phyloP scores from a whole-genome alignment of 2,113 vertebrate species.

The Festucalex cinctus region DNA sequence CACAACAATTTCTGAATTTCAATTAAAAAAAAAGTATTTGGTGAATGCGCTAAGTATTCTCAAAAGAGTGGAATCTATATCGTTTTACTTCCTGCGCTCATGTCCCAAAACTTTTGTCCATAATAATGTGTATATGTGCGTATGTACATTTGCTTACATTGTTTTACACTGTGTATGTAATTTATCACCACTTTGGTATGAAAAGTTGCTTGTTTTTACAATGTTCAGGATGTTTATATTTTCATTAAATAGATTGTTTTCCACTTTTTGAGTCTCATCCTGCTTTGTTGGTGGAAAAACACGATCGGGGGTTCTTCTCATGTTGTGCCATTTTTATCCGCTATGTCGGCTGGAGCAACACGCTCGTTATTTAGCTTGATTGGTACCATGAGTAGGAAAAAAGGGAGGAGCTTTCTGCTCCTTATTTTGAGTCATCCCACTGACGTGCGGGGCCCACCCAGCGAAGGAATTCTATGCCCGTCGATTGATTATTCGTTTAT shows the following conservation, averaged over 20 bases:
- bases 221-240: not conserved
- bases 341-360: conserved; percentile 27
- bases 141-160: not conserved
- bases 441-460: conserved; percentile 40
- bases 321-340: not conserved
- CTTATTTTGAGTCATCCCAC: conserved; percentile 28
- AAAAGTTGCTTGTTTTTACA: not conserved
- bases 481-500: conserved; percentile 7
- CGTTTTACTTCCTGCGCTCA: not conserved
- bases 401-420: conserved; percentile 17
- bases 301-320: not conserved
- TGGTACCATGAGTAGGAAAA: conserved; percentile 19
- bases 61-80: not conserved
- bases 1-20: no score
- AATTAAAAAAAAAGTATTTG: no score
- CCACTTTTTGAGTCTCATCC: not conserved
- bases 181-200: not conserved
- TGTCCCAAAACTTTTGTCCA: not conserved
- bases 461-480: conserved; percentile 32
- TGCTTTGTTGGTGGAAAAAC: not conserved
- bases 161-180: conserved; percentile 2
- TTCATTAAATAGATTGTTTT: conserved; percentile 1
- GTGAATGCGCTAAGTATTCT: not conserved
- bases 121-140: not conserved
- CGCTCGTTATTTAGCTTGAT: conserved; percentile 37